Evolutionary conservation across 2,888 invertebrate species (phyloP).

Genomic region (Oscheius myriophilus): DNA sequence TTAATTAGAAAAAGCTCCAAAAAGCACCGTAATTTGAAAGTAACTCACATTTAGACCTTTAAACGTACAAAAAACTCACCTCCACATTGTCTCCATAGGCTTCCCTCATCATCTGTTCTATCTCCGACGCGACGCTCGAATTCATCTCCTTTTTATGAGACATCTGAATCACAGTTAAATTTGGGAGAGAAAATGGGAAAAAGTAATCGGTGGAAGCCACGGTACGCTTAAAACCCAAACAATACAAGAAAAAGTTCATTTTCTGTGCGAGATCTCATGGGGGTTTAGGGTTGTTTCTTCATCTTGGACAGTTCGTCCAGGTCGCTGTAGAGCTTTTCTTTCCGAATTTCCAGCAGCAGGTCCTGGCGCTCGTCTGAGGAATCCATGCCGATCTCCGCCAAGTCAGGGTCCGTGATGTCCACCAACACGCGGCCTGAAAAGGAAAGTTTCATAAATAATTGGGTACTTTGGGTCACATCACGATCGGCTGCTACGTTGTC

Average conservation of each 20-base stretch:
- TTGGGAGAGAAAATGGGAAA: neutral
- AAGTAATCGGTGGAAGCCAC: neutral
- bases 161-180: constrained; percentile 22
- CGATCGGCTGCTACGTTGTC: too few relatives aligned
- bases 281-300: constrained; percentile 16
- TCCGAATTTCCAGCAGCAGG: constrained; percentile 55
- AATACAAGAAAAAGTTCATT: neutral
- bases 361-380: constrained; percentile 57
- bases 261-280: neutral
- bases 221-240: neutral
- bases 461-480: too few relatives aligned
- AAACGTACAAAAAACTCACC: constrained; percentile 7
- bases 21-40: too few relatives aligned
- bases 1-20: too few relatives aligned
- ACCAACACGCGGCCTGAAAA: constrained; percentile 57
- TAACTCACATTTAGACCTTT: too few relatives aligned
- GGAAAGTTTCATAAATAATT: neutral
- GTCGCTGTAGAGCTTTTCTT: constrained; percentile 58
- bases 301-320: constrained; percentile 55
- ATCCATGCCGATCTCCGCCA: constrained; percentile 52
- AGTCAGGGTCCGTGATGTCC: constrained; percentile 55
- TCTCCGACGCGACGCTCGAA: neutral
- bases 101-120: constrained; percentile 11
- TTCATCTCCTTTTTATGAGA: neutral
- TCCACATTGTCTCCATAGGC: constrained; percentile 4